Conservation (phyloP, 2,797 vertebrate genomes). For the Sebastes itinus region DNA sequence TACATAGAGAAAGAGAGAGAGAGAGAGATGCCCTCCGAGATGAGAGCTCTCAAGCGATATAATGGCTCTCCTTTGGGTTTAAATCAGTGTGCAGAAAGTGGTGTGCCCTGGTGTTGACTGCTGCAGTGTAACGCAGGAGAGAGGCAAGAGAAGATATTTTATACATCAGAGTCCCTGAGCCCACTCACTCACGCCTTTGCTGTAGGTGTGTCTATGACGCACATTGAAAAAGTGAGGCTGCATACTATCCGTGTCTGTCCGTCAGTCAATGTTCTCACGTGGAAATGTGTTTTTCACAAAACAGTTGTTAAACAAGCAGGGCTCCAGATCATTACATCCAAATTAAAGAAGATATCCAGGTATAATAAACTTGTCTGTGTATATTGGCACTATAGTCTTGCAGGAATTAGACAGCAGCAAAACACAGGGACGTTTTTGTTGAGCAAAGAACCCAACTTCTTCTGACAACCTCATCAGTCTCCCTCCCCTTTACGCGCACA, state of each 20-base stretch:
- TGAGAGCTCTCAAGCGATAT: conserved; percentile 47
- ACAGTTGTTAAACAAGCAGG: not conserved
- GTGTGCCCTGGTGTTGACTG: conserved; percentile 41
- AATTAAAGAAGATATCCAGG: not conserved
- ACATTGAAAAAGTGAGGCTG: conserved; percentile 41
- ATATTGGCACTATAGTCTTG: not conserved
- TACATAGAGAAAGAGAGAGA: not conserved
- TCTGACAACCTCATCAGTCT: conserved; percentile 7
- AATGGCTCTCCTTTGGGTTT: conserved; percentile 43
- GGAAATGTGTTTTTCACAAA: not conserved
- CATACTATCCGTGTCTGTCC: conserved; percentile 7
- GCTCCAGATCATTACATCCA: not conserved
- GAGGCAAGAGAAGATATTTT: conserved; percentile 25
- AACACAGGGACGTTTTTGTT: not conserved
- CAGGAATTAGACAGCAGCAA: conserved; percentile 4
- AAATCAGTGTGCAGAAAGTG: conserved; percentile 39
- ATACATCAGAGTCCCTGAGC: conserved; percentile 35
- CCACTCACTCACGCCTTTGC: conserved; percentile 57
- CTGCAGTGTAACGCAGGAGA: conserved; percentile 52
- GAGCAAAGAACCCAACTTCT: conserved; percentile 17
- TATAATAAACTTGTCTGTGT: not conserved
- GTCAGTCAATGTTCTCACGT: not conserved
- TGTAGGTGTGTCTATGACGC: conserved; percentile 63
- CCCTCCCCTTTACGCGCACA: not conserved
- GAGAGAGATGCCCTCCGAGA: conserved; percentile 25